These are phyloP conservation scores for Lithobius niger DNA, from an alignment of 1,140 invertebrate species.

Conservation along the genomic window DNA sequence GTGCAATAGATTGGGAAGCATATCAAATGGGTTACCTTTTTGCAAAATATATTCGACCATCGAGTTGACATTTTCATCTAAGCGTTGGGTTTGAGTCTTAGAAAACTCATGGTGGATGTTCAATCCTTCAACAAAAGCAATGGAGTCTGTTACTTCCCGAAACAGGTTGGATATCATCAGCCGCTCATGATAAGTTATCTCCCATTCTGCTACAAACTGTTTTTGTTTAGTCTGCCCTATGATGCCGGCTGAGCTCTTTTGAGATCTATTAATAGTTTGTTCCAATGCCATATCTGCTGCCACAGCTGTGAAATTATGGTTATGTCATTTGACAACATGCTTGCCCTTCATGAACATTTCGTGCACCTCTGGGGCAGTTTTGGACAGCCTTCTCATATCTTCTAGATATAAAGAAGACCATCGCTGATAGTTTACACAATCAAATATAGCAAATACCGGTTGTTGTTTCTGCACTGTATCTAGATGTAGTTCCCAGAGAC, in stretches of 20 bases:
- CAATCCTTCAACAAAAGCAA: not conserved
- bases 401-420: not conserved
- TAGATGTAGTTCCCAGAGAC: not conserved
- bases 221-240: slow-evolving; percentile 8
- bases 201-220: slow-evolving; percentile 7
- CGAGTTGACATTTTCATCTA: not conserved
- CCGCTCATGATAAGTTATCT: slow-evolving; percentile 8
- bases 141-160: slow-evolving; percentile 4
- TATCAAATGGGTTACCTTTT: not conserved
- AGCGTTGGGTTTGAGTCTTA: not conserved
- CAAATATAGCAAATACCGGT: not conserved
- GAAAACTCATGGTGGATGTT: not conserved
- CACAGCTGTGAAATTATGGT: too few relatives aligned
- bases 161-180: slow-evolving; percentile 2
- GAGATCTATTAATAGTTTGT: slow-evolving; percentile 11
- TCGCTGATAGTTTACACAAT: too few relatives aligned
- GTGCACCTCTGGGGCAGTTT: not conserved
- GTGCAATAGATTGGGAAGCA: not conserved
- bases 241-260: slow-evolving; percentile 9
- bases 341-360: too few relatives aligned
- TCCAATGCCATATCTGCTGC: too few relatives aligned
- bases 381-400: not conserved
- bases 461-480: not conserved
- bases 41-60: not conserved
- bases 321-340: not conserved